phyloP scores from a whole-genome alignment of 2,113 vertebrate species.

The Mungos mungo region DNA sequence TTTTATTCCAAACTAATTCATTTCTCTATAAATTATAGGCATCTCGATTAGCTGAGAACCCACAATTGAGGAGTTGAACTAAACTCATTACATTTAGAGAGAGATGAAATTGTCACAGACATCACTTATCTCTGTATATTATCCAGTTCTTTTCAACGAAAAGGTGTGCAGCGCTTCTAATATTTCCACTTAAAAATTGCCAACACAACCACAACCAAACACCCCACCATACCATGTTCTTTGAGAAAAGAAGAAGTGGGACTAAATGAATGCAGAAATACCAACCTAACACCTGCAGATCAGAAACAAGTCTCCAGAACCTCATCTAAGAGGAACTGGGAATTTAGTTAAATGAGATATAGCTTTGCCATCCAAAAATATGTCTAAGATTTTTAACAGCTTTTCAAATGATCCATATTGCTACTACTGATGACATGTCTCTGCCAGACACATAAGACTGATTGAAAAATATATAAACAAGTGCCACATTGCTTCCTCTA shows the following conservation, averaged over 20 bases:
- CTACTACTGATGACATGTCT: not conserved
- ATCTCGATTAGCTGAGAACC: not conserved
- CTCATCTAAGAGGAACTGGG: not conserved
- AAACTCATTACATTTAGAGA: not conserved
- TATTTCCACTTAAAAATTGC: not conserved
- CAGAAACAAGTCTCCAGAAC: not conserved
- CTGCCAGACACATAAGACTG: not conserved
- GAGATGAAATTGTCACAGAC: not conserved
- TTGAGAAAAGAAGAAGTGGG: not conserved
- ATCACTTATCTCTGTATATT: not conserved
- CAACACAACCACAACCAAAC: not conserved
- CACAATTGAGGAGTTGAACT: not conserved
- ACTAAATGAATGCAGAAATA: not conserved
- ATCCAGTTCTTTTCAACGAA: not conserved
- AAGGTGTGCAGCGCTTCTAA: not conserved
- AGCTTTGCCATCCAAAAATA: not conserved
- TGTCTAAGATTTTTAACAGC: not conserved
- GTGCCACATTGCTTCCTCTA: constrained; percentile 3
- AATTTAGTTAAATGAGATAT: not conserved
- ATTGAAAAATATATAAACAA: not conserved
- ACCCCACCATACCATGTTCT: not conserved
- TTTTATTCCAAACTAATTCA: not conserved
- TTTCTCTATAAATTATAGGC: not conserved
- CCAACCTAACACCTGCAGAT: not conserved
- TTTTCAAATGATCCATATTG: not conserved